These are phyloP conservation scores for Melanaphis sacchari DNA, from an alignment of 1,140 invertebrate genomes.

Conservation along the genomic window DNA sequence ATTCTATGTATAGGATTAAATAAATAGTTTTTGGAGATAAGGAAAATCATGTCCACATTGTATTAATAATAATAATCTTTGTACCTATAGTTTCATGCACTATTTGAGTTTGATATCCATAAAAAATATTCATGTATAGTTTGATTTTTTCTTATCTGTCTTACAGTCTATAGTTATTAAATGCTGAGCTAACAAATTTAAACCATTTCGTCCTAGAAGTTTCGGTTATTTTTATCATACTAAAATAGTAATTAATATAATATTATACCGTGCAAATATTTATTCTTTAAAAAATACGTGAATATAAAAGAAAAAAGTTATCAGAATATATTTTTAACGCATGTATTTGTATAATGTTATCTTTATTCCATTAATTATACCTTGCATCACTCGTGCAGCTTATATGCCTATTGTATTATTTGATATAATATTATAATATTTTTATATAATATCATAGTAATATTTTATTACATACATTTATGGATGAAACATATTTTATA, in stretches of 20 bases:
- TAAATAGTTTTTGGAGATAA: neutral
- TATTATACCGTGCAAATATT: neutral
- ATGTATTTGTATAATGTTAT: conserved; percentile 14
- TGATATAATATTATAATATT: neutral
- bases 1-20: neutral
- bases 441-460: neutral
- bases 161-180: neutral
- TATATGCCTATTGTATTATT: neutral
- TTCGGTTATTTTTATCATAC: neutral
- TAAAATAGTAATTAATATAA: neutral
- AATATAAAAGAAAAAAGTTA: neutral
- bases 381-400: neutral
- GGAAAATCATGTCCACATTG: neutral
- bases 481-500: neutral
- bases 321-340: neutral
- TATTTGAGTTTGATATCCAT: neutral
- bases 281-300: neutral
- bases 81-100: neutral
- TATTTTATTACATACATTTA: neutral
- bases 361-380: neutral
- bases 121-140: neutral
- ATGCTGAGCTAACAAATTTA: neutral
- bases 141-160: neutral
- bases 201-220: neutral
- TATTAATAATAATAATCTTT: conserved; percentile 8